Base-by-base conservation (phyloP, 92 coral and sea anemone species). In the Epizoanthus scotinus region DNA sequence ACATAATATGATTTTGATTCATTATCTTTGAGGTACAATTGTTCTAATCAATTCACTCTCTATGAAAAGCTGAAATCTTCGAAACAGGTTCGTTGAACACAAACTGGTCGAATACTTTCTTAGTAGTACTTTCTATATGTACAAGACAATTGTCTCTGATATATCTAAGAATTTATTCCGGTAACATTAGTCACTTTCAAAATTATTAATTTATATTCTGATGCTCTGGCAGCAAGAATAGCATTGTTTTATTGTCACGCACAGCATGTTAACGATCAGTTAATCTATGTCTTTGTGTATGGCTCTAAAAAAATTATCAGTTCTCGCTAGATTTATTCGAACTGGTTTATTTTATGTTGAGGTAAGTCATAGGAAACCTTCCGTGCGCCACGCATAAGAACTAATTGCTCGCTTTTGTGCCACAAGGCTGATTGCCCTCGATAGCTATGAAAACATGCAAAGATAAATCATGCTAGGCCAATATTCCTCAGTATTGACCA, bases 381-480 rank as follows among this genome's bases (percentile, higher is more conserved):
- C 61, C 81, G 81, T 75, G 81, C 81, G 57, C 24, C 22, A 25
- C 24, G 20, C 68, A 0, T 40, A 75, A 59, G 59, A 47, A 22
- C 81, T 31, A 75, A 75, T 20, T 66, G 38, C 55, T 75, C 81
- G 24, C 68, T 24, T 75, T 75, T 75, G 81, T 73, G 65, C 78
- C 24, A 73, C 21, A 73, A 73, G 19, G 63, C 20, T 59, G 67
- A 59, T 59, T 36, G 81, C 73, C 40, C 15, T 75, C 81, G 68
- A 67, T 67, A 60, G 57, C 56, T 67, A 19, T 40, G 81, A 40
- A 75, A 34, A 40, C 44, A 54, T 42, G 57, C 78, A 73, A 72
- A 63, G 44, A 28, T 73, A 67, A 59, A 73, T 58, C 81, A 68
- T 75, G 69, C 81, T 60, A 53, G 81, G 67, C 81, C 81, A 59